These are phyloP conservation scores for Drosophila mercatorum DNA, from an alignment of 2,888 invertebrate species.

Conservation along the genomic window DNA sequence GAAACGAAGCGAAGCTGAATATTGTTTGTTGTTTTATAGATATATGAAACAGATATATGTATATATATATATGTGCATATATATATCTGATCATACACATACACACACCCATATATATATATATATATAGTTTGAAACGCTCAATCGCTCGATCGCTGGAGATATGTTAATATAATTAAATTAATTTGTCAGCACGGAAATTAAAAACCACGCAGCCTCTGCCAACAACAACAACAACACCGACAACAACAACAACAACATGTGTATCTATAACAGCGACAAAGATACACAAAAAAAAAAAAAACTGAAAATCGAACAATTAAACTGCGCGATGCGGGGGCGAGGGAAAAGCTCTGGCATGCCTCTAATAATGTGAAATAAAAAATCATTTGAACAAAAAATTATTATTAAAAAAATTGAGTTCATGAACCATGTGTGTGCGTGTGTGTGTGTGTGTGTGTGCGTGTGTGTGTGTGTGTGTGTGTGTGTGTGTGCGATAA, in stretches of 20 bases:
- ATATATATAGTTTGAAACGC: conserved; percentile 33
- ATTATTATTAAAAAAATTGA: conserved; percentile 80
- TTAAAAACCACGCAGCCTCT: conserved; percentile 67
- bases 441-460: conserved; percentile 18
- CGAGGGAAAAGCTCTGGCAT: conserved; percentile 41
- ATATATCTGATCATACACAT: too few species aligned
- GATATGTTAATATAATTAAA: conserved; percentile 83
- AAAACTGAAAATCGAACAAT: conserved; percentile 73
- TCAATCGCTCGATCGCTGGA: conserved; percentile 72
- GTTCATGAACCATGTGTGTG: conserved; percentile 67
- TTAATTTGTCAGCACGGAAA: conserved; percentile 81
- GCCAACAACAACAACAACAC: conserved; percentile 9
- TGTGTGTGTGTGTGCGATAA: conserved; percentile 38
- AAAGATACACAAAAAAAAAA: conserved; percentile 51
- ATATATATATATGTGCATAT: neutral
- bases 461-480: conserved; percentile 24
- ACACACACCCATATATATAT: neutral
- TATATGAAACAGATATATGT: neutral
- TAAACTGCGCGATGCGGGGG: conserved; percentile 44
- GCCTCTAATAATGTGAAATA: conserved; percentile 72
- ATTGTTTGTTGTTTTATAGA: conserved; percentile 7
- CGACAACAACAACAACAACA: conserved; percentile 16
- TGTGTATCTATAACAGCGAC: conserved; percentile 56
- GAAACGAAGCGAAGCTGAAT: conserved; percentile 38
- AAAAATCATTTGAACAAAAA: conserved; percentile 73